These are phyloP conservation scores for Tenthredo scrophulariae DNA, from an alignment of 2,888 invertebrate genomes.

Conservation along the genomic window DNA sequence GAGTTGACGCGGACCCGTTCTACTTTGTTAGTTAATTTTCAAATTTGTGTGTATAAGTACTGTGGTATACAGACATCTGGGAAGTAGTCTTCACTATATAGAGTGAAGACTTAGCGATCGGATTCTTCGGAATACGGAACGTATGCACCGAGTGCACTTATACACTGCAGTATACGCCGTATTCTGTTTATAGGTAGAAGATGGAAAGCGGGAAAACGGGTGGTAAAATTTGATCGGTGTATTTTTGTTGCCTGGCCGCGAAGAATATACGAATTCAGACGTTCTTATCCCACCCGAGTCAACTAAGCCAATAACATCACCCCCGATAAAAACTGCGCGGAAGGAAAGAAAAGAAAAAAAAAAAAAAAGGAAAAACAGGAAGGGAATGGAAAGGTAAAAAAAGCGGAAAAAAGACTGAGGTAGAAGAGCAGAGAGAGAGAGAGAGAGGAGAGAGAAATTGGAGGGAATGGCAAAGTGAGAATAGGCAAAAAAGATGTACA, in stretches of 20 bases:
- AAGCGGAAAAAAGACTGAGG: neutral
- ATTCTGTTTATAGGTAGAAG: neutral
- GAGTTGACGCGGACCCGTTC: neutral
- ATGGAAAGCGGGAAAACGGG: neutral
- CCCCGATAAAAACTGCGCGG: neutral
- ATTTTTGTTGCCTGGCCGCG: neutral
- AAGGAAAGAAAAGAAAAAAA: neutral
- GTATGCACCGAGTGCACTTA: neutral
- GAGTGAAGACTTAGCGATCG: neutral
- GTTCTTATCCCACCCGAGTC: conserved; percentile 16
- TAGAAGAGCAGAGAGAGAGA: neutral
- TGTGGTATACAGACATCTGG: neutral
- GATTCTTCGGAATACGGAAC: neutral
- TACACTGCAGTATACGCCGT: neutral
- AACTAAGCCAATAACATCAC: conserved; percentile 19
- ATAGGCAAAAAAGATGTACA: neutral
- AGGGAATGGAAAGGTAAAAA: neutral
- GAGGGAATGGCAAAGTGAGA: neutral
- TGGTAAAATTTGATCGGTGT: conserved; percentile 3
- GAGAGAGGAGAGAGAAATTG: neutral
- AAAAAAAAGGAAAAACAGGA: neutral
- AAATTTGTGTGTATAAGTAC: neutral
- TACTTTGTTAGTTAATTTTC: neutral
- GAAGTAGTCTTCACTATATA: neutral
- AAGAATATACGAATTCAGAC: conserved; percentile 14